Percentiles rank a stretch among this genome's conserved stretches.
phyloP scores from a whole-genome alignment of 1,140 invertebrate genomes.

The Bombus terrestris region DNA sequence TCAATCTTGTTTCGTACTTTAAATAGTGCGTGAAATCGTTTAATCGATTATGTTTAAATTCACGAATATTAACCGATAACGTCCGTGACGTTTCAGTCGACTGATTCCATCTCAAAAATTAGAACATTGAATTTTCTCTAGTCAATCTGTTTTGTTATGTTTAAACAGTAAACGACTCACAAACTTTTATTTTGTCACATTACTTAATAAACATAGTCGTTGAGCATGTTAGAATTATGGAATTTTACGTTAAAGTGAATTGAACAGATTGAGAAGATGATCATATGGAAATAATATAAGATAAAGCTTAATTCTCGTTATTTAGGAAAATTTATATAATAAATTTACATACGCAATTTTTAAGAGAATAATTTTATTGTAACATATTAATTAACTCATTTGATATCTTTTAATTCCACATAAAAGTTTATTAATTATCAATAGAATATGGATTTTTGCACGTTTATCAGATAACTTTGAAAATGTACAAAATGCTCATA shows the following conservation, averaged over 20 bases:
- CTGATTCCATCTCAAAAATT: conserved; percentile 16
- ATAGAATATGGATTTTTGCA: too few relatives aligned
- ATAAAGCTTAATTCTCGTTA: too few relatives aligned
- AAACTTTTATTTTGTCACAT: not conserved
- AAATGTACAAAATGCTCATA: too few relatives aligned
- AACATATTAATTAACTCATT: too few relatives aligned
- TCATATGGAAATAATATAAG: too few relatives aligned
- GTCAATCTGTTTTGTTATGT: not conserved
- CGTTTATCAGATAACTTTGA: too few relatives aligned
- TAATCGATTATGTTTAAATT: not conserved
- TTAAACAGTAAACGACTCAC: not conserved
- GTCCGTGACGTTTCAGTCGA: not conserved
- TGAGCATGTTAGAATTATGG: not conserved
- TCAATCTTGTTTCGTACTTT: not conserved
- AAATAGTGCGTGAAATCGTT: conserved; percentile 23
- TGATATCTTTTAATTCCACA: too few relatives aligned
- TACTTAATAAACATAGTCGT: not conserved
- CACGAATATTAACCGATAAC: conserved; percentile 12
- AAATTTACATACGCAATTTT: too few relatives aligned
- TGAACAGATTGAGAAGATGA: not conserved
- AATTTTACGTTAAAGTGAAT: not conserved
- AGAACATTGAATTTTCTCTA: not conserved
- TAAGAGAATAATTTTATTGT: too few relatives aligned
- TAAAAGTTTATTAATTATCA: too few relatives aligned
- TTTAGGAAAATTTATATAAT: too few relatives aligned